phyloP scores from a whole-genome alignment of 2,888 invertebrate species.

The Melinopterus prodromus region DNA sequence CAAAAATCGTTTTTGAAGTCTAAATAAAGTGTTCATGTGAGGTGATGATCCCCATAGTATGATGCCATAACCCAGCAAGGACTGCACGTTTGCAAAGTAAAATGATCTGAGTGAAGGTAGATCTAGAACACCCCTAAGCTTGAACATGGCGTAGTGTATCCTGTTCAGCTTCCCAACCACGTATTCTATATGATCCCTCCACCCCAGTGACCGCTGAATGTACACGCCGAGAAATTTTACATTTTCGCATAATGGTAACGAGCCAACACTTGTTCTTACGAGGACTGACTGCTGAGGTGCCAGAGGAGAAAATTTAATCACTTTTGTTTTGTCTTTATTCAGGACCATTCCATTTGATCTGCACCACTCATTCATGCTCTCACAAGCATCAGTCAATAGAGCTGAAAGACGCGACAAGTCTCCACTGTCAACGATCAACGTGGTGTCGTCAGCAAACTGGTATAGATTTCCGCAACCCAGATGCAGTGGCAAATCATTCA shows the following conservation, averaged over 20 bases:
- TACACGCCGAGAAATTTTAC: background rate
- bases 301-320: background rate
- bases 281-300: background rate
- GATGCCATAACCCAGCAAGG: background rate
- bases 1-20: background rate
- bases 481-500: background rate
- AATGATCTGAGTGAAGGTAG: background rate
- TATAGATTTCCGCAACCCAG: background rate
- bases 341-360: background rate
- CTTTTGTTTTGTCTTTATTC: background rate
- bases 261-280: background rate
- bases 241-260: background rate
- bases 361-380: background rate
- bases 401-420: background rate
- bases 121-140: background rate
- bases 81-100: background rate
- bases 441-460: constrained; percentile 9
- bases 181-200: background rate
- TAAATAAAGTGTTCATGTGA: background rate
- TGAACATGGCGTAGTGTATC: background rate
- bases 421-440: background rate
- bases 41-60: background rate
- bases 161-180: background rate
- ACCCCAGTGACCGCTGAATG: background rate
- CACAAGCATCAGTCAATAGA: background rate